Evolutionary conservation across 2,888 invertebrate species (phyloP).

Genomic region (Ennomos erosarius): DNA sequence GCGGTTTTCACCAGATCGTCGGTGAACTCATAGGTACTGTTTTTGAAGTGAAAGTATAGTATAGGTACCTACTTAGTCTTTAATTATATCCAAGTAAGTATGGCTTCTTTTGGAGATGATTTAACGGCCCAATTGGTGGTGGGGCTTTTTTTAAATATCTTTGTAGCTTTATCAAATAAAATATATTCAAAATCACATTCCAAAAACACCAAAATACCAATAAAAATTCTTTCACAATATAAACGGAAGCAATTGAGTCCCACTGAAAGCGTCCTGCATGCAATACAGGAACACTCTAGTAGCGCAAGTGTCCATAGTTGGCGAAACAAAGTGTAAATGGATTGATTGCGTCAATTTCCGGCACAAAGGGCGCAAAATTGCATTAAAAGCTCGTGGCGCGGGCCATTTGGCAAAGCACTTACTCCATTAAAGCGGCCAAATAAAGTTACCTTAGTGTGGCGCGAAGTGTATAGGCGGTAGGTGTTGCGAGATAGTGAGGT

Average conservation of each 20-base stretch:
- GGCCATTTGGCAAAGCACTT: constrained; percentile 83
- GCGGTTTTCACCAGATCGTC: no score
- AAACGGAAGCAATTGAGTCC: constrained; percentile 54
- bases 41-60: no score
- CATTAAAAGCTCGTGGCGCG: constrained; percentile 84
- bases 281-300: constrained; percentile 47
- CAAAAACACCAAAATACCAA: constrained; percentile 28
- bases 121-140: no score
- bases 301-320: constrained; percentile 64
- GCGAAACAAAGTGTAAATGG: constrained; percentile 86
- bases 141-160: no score
- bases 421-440: constrained; percentile 81
- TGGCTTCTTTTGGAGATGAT: no score
- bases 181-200: constrained; percentile 1
- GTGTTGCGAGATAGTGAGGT: constrained; percentile 38
- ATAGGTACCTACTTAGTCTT: no score
- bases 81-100: no score
- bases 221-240: constrained; percentile 38
- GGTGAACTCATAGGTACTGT: no score
- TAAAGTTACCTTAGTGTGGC: constrained; percentile 79
- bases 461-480: constrained; percentile 51
- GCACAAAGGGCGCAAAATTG: constrained; percentile 83
- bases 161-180: not conserved
- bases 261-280: constrained; percentile 67
- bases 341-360: constrained; percentile 84